Evolutionary conservation across 2,113 vertebrate species (phyloP).

Genomic region (Platycercus adscitus): DNA sequence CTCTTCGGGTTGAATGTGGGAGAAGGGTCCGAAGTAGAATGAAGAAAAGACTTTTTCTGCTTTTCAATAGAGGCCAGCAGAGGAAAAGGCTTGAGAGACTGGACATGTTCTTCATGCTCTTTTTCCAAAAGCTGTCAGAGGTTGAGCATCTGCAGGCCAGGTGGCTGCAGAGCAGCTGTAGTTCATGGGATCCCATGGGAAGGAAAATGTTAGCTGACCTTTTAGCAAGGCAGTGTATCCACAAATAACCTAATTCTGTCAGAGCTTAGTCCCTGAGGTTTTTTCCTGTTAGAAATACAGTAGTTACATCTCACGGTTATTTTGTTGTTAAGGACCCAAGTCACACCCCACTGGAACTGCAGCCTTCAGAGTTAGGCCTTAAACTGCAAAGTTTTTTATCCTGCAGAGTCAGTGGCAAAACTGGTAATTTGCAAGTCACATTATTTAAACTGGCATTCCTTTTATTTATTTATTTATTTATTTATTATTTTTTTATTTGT

Average conservation of each 20-base stretch:
- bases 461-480: not conserved
- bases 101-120: not conserved
- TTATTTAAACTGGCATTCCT: not conserved
- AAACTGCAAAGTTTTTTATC: not conserved
- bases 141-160: not conserved
- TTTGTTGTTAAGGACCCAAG: not conserved
- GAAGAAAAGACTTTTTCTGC: not conserved
- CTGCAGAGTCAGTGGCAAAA: not conserved
- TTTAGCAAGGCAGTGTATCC: not conserved
- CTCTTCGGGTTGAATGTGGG: not conserved
- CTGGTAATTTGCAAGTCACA: not conserved
- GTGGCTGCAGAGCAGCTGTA: not conserved
- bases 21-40: not conserved
- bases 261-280: not conserved
- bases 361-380: not conserved
- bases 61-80: not conserved
- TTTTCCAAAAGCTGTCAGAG: not conserved
- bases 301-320: accelerated
- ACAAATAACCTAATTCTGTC: not conserved
- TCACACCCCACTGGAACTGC: not conserved
- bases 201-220: not conserved
- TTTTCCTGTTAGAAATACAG: not conserved
- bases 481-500: not conserved
- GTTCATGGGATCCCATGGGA: not conserved
- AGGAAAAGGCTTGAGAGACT: not conserved